Evolutionary conservation across 2,113 vertebrate species (phyloP).

Genomic region (Willisornis vidua): DNA sequence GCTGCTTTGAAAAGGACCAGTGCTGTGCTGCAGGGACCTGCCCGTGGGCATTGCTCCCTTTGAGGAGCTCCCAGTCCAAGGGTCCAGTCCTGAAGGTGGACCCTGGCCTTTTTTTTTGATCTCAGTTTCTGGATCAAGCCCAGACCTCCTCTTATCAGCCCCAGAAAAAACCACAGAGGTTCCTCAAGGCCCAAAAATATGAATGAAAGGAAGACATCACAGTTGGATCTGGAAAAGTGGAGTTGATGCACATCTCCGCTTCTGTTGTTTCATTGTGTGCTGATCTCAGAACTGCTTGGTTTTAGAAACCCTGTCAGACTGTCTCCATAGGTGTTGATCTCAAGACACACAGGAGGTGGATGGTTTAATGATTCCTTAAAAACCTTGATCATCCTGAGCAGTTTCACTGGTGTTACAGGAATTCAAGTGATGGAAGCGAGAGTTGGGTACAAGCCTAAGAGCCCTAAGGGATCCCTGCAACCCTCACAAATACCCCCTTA

Average conservation of each 20-base stretch:
- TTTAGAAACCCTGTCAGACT: not conserved
- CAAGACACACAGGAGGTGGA: not conserved
- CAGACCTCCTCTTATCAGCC: not conserved
- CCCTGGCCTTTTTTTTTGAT: not conserved
- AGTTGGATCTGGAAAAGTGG: not conserved
- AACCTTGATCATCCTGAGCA: not conserved
- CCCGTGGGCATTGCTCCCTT: accelerated
- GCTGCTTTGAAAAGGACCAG: accelerated
- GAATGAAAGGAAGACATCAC: not conserved
- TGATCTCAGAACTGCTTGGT: not conserved
- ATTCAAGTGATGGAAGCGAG: not conserved
- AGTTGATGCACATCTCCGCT: not conserved
- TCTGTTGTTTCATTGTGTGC: not conserved
- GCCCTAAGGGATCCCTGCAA: not conserved
- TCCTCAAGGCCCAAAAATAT: not conserved
- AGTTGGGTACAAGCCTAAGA: not conserved
- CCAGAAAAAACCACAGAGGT: not conserved
- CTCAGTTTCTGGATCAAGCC: not conserved
- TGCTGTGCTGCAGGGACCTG: not conserved
- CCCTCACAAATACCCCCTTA: not conserved
- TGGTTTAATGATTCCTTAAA: not conserved
- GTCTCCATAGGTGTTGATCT: not conserved
- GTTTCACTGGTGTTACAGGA: not conserved
- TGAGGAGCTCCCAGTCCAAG: not conserved
- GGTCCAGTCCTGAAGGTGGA: not conserved